These are phyloP conservation scores for Pegoplata infirma DNA, from an alignment of 2,888 invertebrate species.

Conservation along the genomic window DNA sequence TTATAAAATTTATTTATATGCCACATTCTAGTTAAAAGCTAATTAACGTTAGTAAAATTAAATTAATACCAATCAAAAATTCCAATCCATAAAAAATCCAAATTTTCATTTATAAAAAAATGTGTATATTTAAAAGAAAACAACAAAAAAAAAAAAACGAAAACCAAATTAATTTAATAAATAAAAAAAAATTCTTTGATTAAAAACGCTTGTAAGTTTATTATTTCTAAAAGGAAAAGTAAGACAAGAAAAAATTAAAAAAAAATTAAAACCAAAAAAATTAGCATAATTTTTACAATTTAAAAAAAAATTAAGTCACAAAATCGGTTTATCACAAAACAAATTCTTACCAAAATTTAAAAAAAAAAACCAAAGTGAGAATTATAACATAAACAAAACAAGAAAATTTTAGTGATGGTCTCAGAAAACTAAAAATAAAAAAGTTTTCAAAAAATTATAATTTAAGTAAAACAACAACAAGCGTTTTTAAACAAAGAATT, in stretches of 20 bases:
- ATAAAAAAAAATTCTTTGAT: slow-evolving; percentile 77
- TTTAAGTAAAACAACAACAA: slow-evolving; percentile 66
- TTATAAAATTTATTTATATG: neutral
- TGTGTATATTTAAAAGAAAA: slow-evolving; percentile 59
- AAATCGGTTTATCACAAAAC: slow-evolving; percentile 63
- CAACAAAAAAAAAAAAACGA: slow-evolving; percentile 39
- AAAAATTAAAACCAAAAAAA: slow-evolving; percentile 5
- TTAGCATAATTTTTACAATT: neutral
- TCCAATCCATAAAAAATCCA: neutral
- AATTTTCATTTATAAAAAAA: slow-evolving; percentile 16
- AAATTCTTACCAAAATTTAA: neutral
- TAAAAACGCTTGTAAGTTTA: slow-evolving; percentile 78
- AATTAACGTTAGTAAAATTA: too few relatives aligned
- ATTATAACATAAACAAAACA: slow-evolving; percentile 22
- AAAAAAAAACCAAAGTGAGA: slow-evolving; percentile 17
- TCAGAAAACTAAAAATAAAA: slow-evolving; percentile 50
- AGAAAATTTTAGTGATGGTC: slow-evolving; percentile 68
- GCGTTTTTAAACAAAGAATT: slow-evolving; percentile 78
- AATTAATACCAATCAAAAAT: slow-evolving; percentile 4
- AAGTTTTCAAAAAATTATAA: slow-evolving; percentile 1
- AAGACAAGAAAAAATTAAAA: slow-evolving; percentile 11
- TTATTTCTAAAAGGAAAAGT: slow-evolving; percentile 58
- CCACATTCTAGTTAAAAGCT: neutral
- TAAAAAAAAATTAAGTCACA: slow-evolving; percentile 63
- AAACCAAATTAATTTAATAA: slow-evolving; percentile 63